Base-by-base conservation (phyloP, 2,113 vertebrate genomes). In the Calidris pugnax region DNA sequence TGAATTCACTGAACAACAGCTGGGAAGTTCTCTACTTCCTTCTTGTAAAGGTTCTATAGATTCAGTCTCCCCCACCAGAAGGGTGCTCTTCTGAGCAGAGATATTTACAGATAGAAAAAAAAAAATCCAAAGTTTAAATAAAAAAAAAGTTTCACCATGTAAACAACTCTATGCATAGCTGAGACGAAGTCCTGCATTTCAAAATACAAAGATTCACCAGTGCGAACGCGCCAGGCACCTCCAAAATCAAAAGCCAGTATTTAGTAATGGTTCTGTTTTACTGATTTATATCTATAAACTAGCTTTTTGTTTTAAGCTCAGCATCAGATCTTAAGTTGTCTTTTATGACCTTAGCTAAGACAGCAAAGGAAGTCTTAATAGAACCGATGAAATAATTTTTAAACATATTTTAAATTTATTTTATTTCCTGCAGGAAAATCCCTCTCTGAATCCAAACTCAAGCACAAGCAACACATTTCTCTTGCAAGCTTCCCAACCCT, bases 141-240 rank as follows among this genome's bases (percentile, higher is more conserved):
- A 14, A 35, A 24, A 19, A 18, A 14, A 82, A 50, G 47, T 51
- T 87, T 63, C 50, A 67, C 74, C 14, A 63, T 2, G 6, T 28
- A 56, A 43, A 71, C 69, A 32, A 48, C 12, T 8, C 17, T n/a
- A 26, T 39, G 24, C 64, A 73, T 2, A 85, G 23, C 4, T 67
- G 39, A 93, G 24, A 32, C 17, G 23, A 73, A 53, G 33, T 35
- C 51, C 19, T 27, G 14, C 35, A 35, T 47, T 56, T 66, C 60
- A 73, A 45, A 84, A 84, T 56, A 10, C 37, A 37, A 30, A 60
- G 22, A 77, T 24, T 64, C 30, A 48, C 37, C 23, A 37, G 53
- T 1, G 0, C 9, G 15, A 89, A 78, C 0, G 1, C 16, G 53
- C 17, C 9, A 11, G 10, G 20, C 21, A 47, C 13, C 14, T 60